phyloP scores from a whole-genome alignment of 2,113 vertebrate species.

The Anarrhichthys ocellatus region DNA sequence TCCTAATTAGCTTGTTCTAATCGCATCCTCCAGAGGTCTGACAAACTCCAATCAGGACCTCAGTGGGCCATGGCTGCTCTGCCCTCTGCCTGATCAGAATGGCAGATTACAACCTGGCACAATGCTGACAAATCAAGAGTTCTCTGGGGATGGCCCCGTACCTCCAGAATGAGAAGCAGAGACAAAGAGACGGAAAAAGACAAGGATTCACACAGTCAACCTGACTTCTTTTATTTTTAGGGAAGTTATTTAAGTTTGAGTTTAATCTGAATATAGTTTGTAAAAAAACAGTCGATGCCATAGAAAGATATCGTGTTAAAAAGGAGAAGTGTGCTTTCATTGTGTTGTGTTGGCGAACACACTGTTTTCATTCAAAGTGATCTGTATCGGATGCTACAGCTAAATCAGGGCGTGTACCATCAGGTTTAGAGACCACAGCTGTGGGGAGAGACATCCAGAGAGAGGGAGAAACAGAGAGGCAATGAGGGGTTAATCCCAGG shows the following conservation, averaged over 20 bases:
- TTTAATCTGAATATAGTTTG: no score
- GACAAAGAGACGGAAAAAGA: constrained; percentile 22
- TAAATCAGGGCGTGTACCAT: background rate
- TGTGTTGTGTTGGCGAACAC: background rate
- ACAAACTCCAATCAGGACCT: constrained; percentile 75
- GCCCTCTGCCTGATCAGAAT: constrained; percentile 59
- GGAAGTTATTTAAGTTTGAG: background rate
- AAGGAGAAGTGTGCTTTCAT: background rate
- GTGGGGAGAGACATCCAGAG: background rate
- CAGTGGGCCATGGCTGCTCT: constrained; percentile 47
- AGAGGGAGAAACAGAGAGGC: no score
- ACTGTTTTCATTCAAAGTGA: no score
- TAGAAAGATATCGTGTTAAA: background rate
- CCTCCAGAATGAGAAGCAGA: constrained; percentile 1
- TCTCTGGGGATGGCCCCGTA: constrained; percentile 21
- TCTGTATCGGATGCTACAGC: background rate
- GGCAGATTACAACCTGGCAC: constrained; percentile 48
- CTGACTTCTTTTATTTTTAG: background rate
- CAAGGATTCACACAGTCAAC: background rate
- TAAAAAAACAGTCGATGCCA: background rate
- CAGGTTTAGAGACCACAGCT: background rate
- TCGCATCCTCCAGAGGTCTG: constrained; percentile 73
- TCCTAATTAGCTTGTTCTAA: constrained; percentile 81
- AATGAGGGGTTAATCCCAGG: no score
- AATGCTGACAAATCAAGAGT: constrained; percentile 43